Evolutionary conservation across 2,888 invertebrate species (phyloP).

Genomic region (Xanthorhoe spadicearia): DNA sequence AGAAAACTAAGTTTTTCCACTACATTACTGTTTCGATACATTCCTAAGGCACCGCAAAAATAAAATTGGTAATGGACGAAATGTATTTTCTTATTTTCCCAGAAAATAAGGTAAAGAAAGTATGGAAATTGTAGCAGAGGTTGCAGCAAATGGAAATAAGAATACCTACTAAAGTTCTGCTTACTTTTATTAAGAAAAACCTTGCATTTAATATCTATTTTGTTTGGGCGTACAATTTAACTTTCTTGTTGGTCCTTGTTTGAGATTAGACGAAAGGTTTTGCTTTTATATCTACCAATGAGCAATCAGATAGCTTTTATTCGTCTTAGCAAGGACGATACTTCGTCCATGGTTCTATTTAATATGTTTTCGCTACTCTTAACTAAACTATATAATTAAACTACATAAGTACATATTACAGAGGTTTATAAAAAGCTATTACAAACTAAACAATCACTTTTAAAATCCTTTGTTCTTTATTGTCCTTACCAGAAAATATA

Average conservation of each 20-base stretch:
- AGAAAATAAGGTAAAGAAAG: slow-evolving; percentile 5
- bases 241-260: neutral
- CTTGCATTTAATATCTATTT: neutral
- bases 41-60: slow-evolving; percentile 10
- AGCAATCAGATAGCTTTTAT: no score
- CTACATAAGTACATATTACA: no score
- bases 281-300: no score
- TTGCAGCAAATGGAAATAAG: neutral
- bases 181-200: slow-evolving; percentile 1
- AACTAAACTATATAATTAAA: no score
- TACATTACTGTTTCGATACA: slow-evolving; percentile 16
- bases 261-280: no score
- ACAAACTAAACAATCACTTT: no score
- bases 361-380: no score
- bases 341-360: no score
- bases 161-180: neutral
- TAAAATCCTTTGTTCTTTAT: no score
- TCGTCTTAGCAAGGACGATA: no score
- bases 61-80: slow-evolving; percentile 12
- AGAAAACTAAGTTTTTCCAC: slow-evolving; percentile 14
- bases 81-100: slow-evolving; percentile 5
- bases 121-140: slow-evolving; percentile 3
- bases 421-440: no score
- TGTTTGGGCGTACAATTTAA: neutral
- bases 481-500: no score